These are phyloP conservation scores for Dione vanillae DNA, from an alignment of 2,888 invertebrate species.

Conservation along the genomic window DNA sequence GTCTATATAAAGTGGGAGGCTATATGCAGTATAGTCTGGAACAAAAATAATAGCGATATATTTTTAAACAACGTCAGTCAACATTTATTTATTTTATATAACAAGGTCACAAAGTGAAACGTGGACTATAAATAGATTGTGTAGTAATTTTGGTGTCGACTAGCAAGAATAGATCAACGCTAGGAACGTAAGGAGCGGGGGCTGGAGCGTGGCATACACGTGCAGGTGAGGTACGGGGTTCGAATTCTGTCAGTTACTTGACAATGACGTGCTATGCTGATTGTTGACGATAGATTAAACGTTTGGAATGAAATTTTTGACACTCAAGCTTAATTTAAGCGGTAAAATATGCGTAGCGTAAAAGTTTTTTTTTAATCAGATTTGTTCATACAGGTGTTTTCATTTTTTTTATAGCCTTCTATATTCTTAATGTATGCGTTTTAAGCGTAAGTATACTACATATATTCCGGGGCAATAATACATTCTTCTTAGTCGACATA, in stretches of 20 bases:
- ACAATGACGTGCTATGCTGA: constrained; percentile 18
- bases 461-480: too few species aligned
- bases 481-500: too few species aligned
- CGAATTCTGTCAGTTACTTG: constrained; percentile 17
- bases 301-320: too few species aligned
- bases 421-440: too few species aligned
- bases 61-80: neutral
- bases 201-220: constrained; percentile 68
- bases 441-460: too few species aligned
- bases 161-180: constrained; percentile 1
- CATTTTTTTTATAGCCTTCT: too few species aligned
- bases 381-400: too few species aligned
- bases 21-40: too few species aligned
- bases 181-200: constrained; percentile 55
- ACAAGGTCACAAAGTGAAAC: neutral
- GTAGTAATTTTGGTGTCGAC: constrained; percentile 13
- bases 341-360: too few species aligned
- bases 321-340: too few species aligned
- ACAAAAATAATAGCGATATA: neutral
- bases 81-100: neutral
- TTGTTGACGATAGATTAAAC: constrained; percentile 18
- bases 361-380: too few species aligned
- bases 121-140: neutral
- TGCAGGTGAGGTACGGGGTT: constrained; percentile 45
- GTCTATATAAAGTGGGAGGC: too few species aligned